Evolutionary conservation across 1,140 invertebrate species (phyloP).

Genomic region (Lordiphosa stackelbergi): DNA sequence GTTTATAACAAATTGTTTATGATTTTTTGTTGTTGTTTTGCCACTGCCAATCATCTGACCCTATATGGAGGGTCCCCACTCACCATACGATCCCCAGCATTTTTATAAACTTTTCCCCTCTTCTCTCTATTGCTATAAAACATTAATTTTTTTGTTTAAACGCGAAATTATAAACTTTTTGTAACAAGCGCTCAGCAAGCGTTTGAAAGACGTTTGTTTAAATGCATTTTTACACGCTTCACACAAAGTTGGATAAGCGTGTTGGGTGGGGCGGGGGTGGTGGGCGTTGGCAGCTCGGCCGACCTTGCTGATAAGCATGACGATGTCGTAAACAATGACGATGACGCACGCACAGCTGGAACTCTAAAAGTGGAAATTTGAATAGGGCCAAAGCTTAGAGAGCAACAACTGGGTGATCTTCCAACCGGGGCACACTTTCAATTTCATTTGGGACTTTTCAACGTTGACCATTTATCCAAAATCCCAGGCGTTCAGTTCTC

Average conservation of each 20-base stretch:
- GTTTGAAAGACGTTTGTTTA: conserved; percentile 61
- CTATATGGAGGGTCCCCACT: conserved; percentile 3
- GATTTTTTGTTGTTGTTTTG: neutral
- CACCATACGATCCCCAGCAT: conserved; percentile 25
- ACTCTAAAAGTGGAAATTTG: neutral
- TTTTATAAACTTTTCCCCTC: conserved; percentile 51
- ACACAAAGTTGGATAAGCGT: conserved; percentile 31
- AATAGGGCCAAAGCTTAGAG: neutral
- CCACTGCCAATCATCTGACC: neutral
- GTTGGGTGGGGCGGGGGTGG: neutral
- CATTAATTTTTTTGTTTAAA: conserved; percentile 72
- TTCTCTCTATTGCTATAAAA: conserved; percentile 42
- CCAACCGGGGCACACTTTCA: conserved; percentile 27
- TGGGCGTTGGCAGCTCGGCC: neutral
- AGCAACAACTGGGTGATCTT: conserved; percentile 8
- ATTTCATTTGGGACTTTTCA: conserved; percentile 36
- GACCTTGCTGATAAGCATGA: conserved; percentile 41
- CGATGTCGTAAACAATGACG: conserved; percentile 12
- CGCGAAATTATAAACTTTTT: conserved; percentile 71
- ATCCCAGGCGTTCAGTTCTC: conserved; percentile 62
- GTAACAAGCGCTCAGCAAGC: conserved; percentile 68
- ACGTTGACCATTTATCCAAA: conserved; percentile 65
- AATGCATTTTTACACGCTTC: conserved; percentile 52
- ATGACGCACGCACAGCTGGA: conserved; percentile 26
- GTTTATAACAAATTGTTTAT: neutral